A percentile compares a stretch with the other conserved stretches of the same genome.
Conservation (phyloP, 2,888 invertebrate genomes). For the Tricholauxania praeusta region DNA sequence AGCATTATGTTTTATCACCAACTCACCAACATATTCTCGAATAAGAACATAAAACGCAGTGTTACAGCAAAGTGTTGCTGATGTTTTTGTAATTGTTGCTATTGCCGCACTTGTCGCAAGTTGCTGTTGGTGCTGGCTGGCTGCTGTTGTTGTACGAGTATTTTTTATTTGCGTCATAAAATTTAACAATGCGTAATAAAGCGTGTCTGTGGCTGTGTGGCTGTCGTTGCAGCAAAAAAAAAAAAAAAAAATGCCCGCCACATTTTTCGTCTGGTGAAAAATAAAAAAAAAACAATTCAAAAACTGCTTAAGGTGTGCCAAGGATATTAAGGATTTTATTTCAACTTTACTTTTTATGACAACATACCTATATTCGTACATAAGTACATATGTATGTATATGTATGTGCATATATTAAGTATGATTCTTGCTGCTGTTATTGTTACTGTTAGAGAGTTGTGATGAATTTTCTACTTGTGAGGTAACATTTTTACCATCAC, state of each 20-base stretch:
- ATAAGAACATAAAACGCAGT: not conserved
- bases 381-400: not conserved
- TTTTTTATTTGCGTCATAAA: conserved; percentile 24
- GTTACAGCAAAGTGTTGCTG: conserved; percentile 2
- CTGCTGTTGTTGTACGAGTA: not conserved
- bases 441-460: not conserved
- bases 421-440: conserved; percentile 13
- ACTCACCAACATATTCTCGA: not conserved
- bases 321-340: not conserved
- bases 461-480: no score
- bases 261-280: not conserved
- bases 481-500: no score
- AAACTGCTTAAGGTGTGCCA: conserved; percentile 8
- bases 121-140: not conserved
- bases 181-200: conserved; percentile 23
- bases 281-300: not conserved
- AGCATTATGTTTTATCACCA: conserved; percentile 6
- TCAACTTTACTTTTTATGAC: no score
- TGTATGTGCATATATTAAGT: conserved; percentile 16
- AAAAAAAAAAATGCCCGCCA: not conserved
- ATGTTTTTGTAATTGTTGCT: conserved; percentile 12
- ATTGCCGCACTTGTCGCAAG: not conserved
- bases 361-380: not conserved
- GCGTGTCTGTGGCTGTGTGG: not conserved
- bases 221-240: no score